Evolutionary conservation across 1,140 invertebrate genomes (phyloP), one percentile per base, ranked within the genome.

Genomic region (Ostrea denselamellosa): DNA sequence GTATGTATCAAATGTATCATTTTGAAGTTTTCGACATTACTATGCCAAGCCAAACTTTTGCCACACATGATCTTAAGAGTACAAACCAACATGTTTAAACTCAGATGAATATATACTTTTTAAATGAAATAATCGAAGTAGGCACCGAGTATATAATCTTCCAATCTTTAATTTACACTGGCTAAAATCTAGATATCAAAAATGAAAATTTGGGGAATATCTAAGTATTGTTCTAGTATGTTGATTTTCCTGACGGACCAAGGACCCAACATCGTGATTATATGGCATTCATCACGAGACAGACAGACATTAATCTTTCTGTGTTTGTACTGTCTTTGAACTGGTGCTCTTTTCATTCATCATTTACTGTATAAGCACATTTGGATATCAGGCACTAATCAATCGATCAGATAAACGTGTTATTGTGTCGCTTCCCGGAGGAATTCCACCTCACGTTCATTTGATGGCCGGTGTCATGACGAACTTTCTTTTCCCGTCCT

Each of bases 391-490:
- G 65, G 10, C 65, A 25, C n/a, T 14, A 22, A 68, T 77, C 68
- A 77, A 25, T 28, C 25, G 68, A 77, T 77, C 68, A 77, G 68
- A 77, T 77, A 34, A 77, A 77, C 68, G 68, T 77, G 68, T 77
- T 77, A 77, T 77, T 77, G 68, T 77, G 68, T 77, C 68, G 68
- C 68, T 22, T 77, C 68, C 25, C 68, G 2, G 1, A 8, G 28
- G 68, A 77, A 28, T 77, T 44, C 68, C 14, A 12, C 12, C 68
- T 77, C 28, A 34, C 25, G 68, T 28, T 77, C 28, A 5, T 9
- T 9, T 77, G 25, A 77, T 14, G 68, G 25, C 14, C 12, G 9
- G 25, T 28, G 28, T 77, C 68, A 77, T 25, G 68, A 77, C 68
- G 12, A 34, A 25, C 3, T 71, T 22, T 25, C 22, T 28, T 14